Base-by-base conservation (phyloP, 2,113 vertebrate species). In the Tragulus kanchil region DNA sequence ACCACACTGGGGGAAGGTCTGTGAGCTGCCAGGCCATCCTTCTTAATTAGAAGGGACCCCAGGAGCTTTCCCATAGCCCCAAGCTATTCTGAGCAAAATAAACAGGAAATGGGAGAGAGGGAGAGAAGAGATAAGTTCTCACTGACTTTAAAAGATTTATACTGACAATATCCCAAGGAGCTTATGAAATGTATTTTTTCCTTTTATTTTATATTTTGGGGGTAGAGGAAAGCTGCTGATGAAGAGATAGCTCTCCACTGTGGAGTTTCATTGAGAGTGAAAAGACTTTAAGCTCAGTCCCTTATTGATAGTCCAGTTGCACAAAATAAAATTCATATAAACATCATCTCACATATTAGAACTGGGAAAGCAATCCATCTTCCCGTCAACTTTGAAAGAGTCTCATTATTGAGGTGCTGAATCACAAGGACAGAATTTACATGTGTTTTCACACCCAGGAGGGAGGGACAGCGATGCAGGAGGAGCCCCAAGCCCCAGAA, bases 261-360 rank as follows among this genome's bases (percentile, higher is more conserved):
- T 67, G 56, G 85, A 65, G 84, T 92, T 97, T 93, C 96, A 96
- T 77, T 90, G 95, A 97, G 48, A 96, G 79, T 81, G 91, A 95
- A 97, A 97, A 95, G 83, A 90, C 86, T 95, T 95, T 82, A 94
- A 96, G 92, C 73, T 92, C 58, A 31, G 65, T 65, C 56, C 96
- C 90, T 97, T 97, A 97, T 96, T 97, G 95, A 96, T 95, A 97
- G 96, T 84, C 85, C 59, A 1, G 95, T 97, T 95, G 96, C 87
- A 89, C 90, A 95, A 96, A 97, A 97, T 95, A 93, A 96, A 97
- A 97, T 97, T 97, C 88, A 93, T 97, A 96, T 90, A 94, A 98
- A 94, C 77, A 97, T 96, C 92, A 90, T 96, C 90, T 97, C 90
- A 95, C 96, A 96, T 98, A 98, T 96, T 97, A 96, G 96, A 97